phyloP scores from a whole-genome alignment of 23 tunicate species.

The Aplidium turbinatum region DNA sequence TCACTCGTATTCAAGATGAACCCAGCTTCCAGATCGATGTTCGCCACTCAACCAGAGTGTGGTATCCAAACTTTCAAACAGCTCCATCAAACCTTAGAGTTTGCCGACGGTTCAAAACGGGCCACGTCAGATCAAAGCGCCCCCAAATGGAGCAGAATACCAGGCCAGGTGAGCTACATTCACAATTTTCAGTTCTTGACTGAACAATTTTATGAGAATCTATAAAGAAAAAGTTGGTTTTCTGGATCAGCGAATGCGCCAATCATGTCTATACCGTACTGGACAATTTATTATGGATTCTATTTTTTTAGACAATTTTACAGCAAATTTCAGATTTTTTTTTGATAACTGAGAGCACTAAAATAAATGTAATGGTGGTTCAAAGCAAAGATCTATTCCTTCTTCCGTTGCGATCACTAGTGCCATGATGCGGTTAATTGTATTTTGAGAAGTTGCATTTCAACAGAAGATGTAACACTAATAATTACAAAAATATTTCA shows the following conservation, averaged over 20 bases:
- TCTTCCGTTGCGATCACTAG: no score
- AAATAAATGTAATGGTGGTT: no score
- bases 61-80: slow-evolving; percentile 51
- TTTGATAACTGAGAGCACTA: no score
- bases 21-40: slow-evolving; percentile 55
- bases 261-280: not conserved
- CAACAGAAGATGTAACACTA: no score
- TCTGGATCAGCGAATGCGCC: not conserved
- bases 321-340: no score
- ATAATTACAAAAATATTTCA: no score
- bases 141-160: slow-evolving; percentile 72
- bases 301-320: no score
- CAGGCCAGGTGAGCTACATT: slow-evolving; percentile 61
- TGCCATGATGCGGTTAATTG: no score
- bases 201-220: not conserved
- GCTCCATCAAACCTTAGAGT: slow-evolving; percentile 52
- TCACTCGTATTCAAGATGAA: slow-evolving; percentile 28
- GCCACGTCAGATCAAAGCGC: not conserved
- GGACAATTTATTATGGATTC: not conserved
- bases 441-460: no score
- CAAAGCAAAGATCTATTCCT: no score
- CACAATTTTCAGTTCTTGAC: not conserved
- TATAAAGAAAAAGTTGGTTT: no score
- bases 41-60: slow-evolving; percentile 72
- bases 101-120: slow-evolving; percentile 46